Conservation (phyloP, 2,888 invertebrate species). For the Mesorhabditis belari region DNA sequence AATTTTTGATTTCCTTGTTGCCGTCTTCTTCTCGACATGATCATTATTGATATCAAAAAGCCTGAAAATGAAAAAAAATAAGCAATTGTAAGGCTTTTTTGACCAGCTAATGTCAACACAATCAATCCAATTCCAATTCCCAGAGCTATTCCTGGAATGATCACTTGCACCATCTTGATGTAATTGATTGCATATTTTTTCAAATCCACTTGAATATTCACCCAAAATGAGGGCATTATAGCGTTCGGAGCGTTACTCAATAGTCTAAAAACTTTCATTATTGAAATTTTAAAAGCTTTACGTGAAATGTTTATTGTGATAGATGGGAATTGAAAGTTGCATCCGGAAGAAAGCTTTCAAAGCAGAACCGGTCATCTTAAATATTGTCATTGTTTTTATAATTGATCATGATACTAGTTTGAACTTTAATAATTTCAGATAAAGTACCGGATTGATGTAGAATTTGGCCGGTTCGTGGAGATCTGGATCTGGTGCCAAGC, state of each 20-base stretch:
- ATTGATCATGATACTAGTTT: neutral
- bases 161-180: constrained; percentile 18
- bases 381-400: neutral
- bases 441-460: constrained; percentile 36
- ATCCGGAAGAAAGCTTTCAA: constrained; percentile 32
- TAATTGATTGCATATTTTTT: constrained; percentile 25
- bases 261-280: constrained; percentile 7
- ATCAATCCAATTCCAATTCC: constrained; percentile 24
- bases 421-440: neutral
- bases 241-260: constrained; percentile 15
- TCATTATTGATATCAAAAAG: no score
- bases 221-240: constrained; percentile 26
- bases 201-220: constrained; percentile 20
- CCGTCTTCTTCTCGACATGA: no score
- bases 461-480: constrained; percentile 29
- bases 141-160: constrained; percentile 20
- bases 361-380: constrained; percentile 33
- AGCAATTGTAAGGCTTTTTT: neutral
- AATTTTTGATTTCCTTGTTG: no score
- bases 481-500: constrained; percentile 19
- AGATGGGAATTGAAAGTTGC: constrained; percentile 34
- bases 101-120: neutral
- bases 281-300: neutral
- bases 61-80: no score
- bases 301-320: constrained; percentile 11